phyloP scores from a whole-genome alignment of 2,888 invertebrate species.

The Helobdella robusta region DNA sequence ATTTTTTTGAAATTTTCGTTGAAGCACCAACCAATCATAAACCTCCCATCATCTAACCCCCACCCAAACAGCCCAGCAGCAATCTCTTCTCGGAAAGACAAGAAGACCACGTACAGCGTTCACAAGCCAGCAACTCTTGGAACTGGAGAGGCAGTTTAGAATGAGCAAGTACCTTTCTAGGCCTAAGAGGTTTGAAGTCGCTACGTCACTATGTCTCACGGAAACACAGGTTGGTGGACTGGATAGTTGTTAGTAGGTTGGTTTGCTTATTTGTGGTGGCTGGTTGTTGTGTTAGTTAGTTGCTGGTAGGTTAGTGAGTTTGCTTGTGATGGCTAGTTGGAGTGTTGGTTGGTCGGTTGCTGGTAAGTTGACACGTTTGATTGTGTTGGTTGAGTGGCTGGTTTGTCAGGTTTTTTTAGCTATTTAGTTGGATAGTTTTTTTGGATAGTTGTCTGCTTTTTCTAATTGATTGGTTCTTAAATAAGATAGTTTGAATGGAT shows the following conservation, averaged over 20 bases:
- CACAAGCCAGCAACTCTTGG: constrained; percentile 90
- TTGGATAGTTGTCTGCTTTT: no score
- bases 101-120: constrained; percentile 92
- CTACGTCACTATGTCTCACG: constrained; percentile 89
- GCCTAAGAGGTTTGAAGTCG: constrained; percentile 95
- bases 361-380: no score
- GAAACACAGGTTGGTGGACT: constrained; percentile 77
- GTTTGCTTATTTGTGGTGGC: background rate
- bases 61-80: constrained; percentile 28
- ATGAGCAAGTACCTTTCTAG: constrained; percentile 97
- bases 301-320: no score
- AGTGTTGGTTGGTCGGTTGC: background rate
- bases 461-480: no score
- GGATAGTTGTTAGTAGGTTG: background rate
- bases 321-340: background rate
- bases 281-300: no score
- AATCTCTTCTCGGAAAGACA: constrained; percentile 57
- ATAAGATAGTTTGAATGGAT: no score
- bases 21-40: no score
- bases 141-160: constrained; percentile 93
- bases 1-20: no score
- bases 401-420: no score
- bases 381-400: no score
- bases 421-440: no score
- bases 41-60: no score